These are phyloP conservation scores for Bergia sp. DNA, from an alignment of 92 coral and sea anemone genomes.

Conservation along the genomic window DNA sequence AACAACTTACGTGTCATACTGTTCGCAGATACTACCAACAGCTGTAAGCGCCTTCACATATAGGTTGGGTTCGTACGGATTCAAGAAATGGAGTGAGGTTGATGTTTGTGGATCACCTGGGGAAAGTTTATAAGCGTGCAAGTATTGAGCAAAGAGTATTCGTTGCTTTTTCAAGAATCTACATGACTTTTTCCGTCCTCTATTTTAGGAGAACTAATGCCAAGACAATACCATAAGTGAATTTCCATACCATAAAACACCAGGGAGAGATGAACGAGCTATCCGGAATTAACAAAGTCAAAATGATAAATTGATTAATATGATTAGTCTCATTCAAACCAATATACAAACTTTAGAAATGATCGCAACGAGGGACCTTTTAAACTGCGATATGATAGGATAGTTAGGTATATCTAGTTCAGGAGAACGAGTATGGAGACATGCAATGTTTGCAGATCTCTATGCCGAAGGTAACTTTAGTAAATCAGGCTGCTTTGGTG, in stretches of 20 bases:
- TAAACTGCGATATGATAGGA: too few species aligned
- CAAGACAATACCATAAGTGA: neutral
- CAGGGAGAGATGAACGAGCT: too few species aligned
- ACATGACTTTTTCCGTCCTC: neutral
- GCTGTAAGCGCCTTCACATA: slow-evolving; percentile 90
- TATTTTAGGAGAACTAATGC: neutral
- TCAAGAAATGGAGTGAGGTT: slow-evolving; percentile 84
- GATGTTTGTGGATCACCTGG: slow-evolving; percentile 89
- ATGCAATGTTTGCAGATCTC: too few species aligned
- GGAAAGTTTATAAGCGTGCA: neutral
- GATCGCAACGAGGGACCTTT: too few species aligned
- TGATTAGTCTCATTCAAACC: too few species aligned
- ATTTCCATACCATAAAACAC: neutral
- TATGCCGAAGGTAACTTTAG: too few species aligned
- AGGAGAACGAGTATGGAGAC: too few species aligned
- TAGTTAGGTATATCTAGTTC: too few species aligned
- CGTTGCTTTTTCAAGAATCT: neutral
- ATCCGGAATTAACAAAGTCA: too few species aligned
- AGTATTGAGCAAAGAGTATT: neutral
- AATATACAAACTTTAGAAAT: too few species aligned
- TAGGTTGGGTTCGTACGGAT: slow-evolving; percentile 91
- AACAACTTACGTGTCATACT: slow-evolving; percentile 89
- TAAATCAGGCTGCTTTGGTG: too few species aligned
- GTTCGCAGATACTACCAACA: slow-evolving; percentile 91
- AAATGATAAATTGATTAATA: too few species aligned